Evolutionary conservation across 2,888 invertebrate genomes (phyloP), one percentile per base, ranked within the genome.

Genomic region (Creontiades dilutus): DNA sequence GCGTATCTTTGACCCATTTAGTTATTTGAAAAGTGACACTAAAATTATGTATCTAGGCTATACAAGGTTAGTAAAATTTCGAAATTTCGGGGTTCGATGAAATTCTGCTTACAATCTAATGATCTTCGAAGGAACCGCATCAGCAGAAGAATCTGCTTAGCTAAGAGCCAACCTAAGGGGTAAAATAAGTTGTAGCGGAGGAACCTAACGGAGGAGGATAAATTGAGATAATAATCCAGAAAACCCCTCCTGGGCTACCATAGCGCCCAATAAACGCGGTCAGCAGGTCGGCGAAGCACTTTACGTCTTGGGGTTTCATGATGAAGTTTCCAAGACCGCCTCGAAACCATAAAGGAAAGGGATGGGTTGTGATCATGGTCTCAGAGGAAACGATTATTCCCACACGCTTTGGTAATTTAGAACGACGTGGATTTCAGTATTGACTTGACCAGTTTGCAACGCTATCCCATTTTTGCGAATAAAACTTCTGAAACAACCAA

Each of bases 291-390:
- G 68, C 68, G 19, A 4, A 12, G 68, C 23, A 68, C 68, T 68
- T 19, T 23, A 19, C 27, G 27, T 19, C 12, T 19, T 23, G 68
- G 23, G 7, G 23, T 27, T 68, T 68, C 57, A 57, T 57, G 68
- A 68, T 68, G 68, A 68, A 68, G 68, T 68, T 68, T 68, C 68
- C 13, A 23, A 68, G 68, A 68, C 68, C 27, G 19, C 68, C 68
- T 11, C 2, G 27, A n/a, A 9, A 9, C 61, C n/a, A 19, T 61
- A 68, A 68, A 37, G 37, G 37, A 37, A 37, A 7, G 37, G 68
- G 68, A 68, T 23, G 23, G 68, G 23, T 23, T n/a, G 23, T 61
- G n/a, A 61, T 19, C 19, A 68, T 19, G 68, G 23, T 68, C 68
- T 23, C 68, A 27, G 27, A 23, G 19, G 68, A 12, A 9, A 61